Evolutionary conservation across 2,888 invertebrate species (phyloP).

Genomic region (Ischnus inquisitorius): DNA sequence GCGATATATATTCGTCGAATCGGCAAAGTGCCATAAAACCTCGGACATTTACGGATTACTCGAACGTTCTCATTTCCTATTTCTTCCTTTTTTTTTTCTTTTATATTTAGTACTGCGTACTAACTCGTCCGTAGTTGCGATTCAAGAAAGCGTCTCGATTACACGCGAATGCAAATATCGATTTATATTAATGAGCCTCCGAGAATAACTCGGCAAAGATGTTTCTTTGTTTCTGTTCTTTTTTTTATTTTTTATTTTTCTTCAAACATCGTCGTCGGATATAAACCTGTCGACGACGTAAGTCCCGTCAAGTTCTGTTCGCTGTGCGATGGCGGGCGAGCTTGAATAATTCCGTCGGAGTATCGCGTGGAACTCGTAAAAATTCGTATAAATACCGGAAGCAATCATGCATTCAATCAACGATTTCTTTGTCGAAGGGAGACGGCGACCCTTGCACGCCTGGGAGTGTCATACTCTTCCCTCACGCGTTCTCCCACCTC

Average conservation of each 20-base stretch:
- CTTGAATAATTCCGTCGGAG: slow-evolving; percentile 72
- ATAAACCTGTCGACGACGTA: slow-evolving; percentile 26
- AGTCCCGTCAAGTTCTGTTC: slow-evolving; percentile 19
- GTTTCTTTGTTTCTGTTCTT: background rate
- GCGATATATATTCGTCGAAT: slow-evolving; percentile 61
- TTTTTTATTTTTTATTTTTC: slow-evolving; percentile 21
- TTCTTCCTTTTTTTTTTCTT: background rate
- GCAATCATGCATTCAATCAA: slow-evolving; percentile 76
- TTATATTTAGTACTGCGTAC: background rate
- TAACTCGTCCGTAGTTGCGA: slow-evolving; percentile 18
- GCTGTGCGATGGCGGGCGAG: slow-evolving; percentile 52
- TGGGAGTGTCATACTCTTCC: slow-evolving; percentile 59
- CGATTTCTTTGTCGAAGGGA: slow-evolving; percentile 75
- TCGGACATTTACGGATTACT: slow-evolving; percentile 30
- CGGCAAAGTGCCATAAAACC: slow-evolving; percentile 30
- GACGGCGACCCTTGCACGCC: slow-evolving; percentile 72
- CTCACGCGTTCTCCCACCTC: slow-evolving; percentile 24
- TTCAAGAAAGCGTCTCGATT: slow-evolving; percentile 46
- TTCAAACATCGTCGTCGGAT: slow-evolving; percentile 12
- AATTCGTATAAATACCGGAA: slow-evolving; percentile 75
- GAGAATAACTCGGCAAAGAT: slow-evolving; percentile 28
- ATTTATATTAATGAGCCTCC: slow-evolving; percentile 59
- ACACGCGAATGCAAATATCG: slow-evolving; percentile 60
- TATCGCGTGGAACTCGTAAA: slow-evolving; percentile 71
- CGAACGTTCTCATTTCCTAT: slow-evolving; percentile 44